A percentile compares a stretch with the other conserved stretches of the same genome.
These are phyloP conservation scores for Anticlea derivata DNA, from an alignment of 2,888 invertebrate genomes.

Conservation along the genomic window DNA sequence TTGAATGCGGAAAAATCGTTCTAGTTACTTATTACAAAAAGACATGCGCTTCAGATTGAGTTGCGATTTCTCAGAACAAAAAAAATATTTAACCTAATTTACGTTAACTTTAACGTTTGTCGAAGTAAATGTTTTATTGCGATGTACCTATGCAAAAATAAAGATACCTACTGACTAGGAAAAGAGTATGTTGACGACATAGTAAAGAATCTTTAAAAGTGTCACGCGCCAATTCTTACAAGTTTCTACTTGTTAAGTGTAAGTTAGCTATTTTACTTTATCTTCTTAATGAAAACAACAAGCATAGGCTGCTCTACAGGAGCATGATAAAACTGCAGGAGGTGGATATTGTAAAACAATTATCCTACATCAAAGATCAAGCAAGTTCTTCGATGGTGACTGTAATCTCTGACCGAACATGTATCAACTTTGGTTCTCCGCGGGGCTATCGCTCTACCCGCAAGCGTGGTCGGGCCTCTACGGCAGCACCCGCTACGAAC, in stretches of 20 bases:
- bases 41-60: slow-evolving; percentile 25
- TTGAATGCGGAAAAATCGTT: slow-evolving; percentile 36
- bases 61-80: slow-evolving; percentile 24
- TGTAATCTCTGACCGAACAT: slow-evolving; percentile 15
- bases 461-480: slow-evolving; percentile 28
- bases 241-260: too few relatives aligned
- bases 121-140: too few relatives aligned
- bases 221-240: too few relatives aligned
- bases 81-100: neutral
- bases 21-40: slow-evolving; percentile 34
- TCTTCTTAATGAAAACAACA: neutral
- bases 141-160: too few relatives aligned
- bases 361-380: slow-evolving; percentile 4
- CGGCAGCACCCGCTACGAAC: slow-evolving; percentile 61
- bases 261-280: too few relatives aligned
- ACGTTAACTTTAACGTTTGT: too few relatives aligned
- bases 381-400: slow-evolving; percentile 10
- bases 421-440: slow-evolving; percentile 15
- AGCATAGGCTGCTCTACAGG: too few relatives aligned
- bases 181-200: too few relatives aligned
- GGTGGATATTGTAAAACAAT: slow-evolving; percentile 4
- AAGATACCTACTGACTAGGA: too few relatives aligned
- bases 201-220: too few relatives aligned
- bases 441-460: slow-evolving; percentile 24
- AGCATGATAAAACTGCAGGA: neutral